phyloP scores from a whole-genome alignment of 1,140 invertebrate genomes.

The Apis laboriosa region DNA sequence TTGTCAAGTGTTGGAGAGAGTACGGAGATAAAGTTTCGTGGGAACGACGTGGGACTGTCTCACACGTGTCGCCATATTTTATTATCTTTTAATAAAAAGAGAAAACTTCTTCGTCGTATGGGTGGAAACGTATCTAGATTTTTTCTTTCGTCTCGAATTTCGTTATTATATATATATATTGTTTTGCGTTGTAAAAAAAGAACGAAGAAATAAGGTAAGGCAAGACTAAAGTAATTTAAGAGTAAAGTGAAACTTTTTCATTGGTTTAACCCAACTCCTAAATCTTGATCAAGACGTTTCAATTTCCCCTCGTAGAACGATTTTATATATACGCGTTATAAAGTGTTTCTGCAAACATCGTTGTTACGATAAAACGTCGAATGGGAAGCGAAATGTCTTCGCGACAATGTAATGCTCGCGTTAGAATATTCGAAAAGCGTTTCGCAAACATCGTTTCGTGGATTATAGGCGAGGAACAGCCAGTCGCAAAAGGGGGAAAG shows the following conservation, averaged over 20 bases:
- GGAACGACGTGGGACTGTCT: not conserved
- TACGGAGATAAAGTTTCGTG: not conserved
- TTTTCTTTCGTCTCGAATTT: not conserved
- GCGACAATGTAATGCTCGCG: not conserved
- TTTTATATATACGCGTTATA: not conserved
- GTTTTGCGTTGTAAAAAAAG: not conserved
- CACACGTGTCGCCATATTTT: not conserved
- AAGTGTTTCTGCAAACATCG: too few relatives aligned
- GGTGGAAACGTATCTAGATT: not conserved
- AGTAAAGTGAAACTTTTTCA: too few relatives aligned
- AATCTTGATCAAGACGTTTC: not conserved
- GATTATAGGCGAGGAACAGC: not conserved
- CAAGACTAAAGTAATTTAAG: too few relatives aligned
- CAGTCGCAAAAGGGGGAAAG: not conserved
- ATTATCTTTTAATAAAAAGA: not conserved
- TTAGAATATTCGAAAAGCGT: not conserved
- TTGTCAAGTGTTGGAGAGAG: not conserved
- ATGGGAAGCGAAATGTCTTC: too few relatives aligned
- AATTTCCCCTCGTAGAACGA: not conserved
- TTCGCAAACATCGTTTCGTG: not conserved
- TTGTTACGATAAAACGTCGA: too few relatives aligned
- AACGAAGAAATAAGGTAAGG: not conserved
- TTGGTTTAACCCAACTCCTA: too few relatives aligned
- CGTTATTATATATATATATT: not conserved
- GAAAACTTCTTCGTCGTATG: not conserved